Percentiles rank a stretch among this genome's conserved stretches.
Evolutionary conservation across 2,113 vertebrate species (phyloP).

Genomic region (Monarcha castaneiventris): DNA sequence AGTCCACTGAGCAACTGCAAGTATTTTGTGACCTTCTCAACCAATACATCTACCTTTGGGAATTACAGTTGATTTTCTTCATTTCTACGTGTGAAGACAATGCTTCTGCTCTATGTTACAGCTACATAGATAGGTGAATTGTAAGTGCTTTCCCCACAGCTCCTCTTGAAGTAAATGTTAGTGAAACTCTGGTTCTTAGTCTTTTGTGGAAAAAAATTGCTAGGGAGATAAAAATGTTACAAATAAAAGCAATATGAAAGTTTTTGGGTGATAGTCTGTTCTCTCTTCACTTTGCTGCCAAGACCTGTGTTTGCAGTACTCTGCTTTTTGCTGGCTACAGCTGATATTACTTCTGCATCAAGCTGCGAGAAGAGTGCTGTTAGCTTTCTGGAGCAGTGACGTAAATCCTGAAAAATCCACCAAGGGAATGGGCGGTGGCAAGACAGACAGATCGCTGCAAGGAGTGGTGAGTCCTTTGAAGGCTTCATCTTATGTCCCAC

Average conservation of each 20-base stretch:
- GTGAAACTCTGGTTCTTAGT: neutral
- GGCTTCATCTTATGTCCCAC: neutral
- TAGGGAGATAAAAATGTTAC: neutral
- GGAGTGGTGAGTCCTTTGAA: neutral
- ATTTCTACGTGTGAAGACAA: neutral
- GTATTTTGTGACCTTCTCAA: constrained; percentile 48
- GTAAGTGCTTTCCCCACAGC: neutral
- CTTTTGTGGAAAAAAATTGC: neutral
- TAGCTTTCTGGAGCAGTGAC: neutral
- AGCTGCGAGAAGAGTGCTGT: neutral
- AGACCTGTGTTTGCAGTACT: constrained; percentile 4
- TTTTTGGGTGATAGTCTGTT: neutral
- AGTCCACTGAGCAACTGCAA: neutral
- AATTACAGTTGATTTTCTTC: constrained; percentile 49
- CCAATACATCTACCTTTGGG: neutral
- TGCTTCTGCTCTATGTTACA: neutral
- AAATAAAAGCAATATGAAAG: neutral
- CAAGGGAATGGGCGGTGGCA: constrained; percentile 18
- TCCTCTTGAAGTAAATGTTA: neutral
- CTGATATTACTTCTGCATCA: neutral
- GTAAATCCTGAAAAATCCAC: constrained; percentile 29
- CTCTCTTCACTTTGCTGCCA: neutral
- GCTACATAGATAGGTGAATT: neutral
- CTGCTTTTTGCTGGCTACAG: neutral
- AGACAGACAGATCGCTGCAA: neutral